phyloP scores from a whole-genome alignment of 2,888 invertebrate genomes.

The Drosophila mercatorum region DNA sequence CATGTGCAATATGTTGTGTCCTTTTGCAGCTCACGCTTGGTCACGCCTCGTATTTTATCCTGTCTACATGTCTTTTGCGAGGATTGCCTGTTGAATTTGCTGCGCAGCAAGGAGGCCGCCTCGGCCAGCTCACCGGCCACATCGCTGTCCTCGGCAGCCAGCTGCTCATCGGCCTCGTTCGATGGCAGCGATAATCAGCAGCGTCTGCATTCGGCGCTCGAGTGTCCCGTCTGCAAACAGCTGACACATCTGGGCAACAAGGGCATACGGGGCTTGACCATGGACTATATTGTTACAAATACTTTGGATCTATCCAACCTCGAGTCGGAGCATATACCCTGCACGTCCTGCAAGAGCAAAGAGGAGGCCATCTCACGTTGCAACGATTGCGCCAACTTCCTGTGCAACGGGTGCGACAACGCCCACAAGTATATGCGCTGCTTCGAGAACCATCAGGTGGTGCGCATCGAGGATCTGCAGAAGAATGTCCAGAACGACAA shows the following conservation, averaged over 20 bases:
- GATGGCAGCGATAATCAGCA: conserved; percentile 66
- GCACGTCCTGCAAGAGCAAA: conserved; percentile 98
- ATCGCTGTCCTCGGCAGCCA: conserved; percentile 84
- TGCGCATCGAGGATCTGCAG: conserved; percentile 94
- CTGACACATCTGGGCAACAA: conserved; percentile 92
- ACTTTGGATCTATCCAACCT: conserved; percentile 93
- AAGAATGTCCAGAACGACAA: conserved; percentile 88
- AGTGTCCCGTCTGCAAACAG: conserved; percentile 93
- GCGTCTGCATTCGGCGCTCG: conserved; percentile 82
- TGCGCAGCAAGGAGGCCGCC: conserved; percentile 87
- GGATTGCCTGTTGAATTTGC: conserved; percentile 93
- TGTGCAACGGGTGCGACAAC: conserved; percentile 96
- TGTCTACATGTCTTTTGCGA: conserved; percentile 98
- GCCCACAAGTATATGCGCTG: conserved; percentile 98
- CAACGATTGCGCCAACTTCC: conserved; percentile 96
- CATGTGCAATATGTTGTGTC: no score
- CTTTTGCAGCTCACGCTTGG: conserved; percentile 88
- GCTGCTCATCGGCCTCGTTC: conserved; percentile 83
- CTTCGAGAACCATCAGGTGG: conserved; percentile 97
- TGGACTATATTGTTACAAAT: conserved; percentile 94
- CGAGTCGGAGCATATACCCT: conserved; percentile 89
- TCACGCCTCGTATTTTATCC: conserved; percentile 93
- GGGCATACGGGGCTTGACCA: conserved; percentile 91
- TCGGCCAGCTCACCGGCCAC: conserved; percentile 85
- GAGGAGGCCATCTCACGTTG: conserved; percentile 97